Evolutionary conservation across 1,140 invertebrate species (phyloP).

Genomic region (Psilanteris sp.): DNA sequence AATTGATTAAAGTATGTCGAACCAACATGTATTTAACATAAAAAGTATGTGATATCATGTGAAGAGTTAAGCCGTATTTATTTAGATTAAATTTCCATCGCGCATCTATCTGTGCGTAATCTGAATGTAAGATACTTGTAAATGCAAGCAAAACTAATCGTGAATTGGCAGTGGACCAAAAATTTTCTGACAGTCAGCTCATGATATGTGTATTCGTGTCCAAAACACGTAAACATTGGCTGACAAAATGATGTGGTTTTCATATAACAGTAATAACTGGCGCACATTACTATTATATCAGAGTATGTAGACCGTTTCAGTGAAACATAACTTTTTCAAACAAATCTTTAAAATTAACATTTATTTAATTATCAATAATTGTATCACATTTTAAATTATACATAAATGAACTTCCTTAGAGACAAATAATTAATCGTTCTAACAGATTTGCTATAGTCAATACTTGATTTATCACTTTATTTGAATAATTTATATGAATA

Average conservation of each 20-base stretch:
- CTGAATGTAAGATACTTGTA: conserved; percentile 45
- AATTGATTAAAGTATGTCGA: conserved; percentile 25
- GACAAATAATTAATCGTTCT: too few relatives aligned
- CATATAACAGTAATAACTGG: conserved; percentile 16
- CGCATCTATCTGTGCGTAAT: conserved; percentile 47
- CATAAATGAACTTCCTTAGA: too few relatives aligned
- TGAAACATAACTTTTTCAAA: conserved; percentile 1
- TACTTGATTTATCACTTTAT: too few relatives aligned
- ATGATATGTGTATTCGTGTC: conserved; percentile 46
- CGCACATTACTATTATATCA: conserved; percentile 12
- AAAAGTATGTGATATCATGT: conserved; percentile 4
- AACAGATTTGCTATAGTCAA: too few relatives aligned
- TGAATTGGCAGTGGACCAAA: conserved; percentile 58
- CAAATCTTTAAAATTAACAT: too few relatives aligned
- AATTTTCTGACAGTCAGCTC: conserved; percentile 54
- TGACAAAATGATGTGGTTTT: conserved; percentile 50
- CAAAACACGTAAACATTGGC: conserved; percentile 58
- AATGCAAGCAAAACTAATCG: conserved; percentile 55
- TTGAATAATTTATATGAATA: too few relatives aligned
- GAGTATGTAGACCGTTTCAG: neutral
- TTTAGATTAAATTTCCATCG: conserved; percentile 45
- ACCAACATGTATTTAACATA: conserved; percentile 13
- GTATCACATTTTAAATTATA: too few relatives aligned
- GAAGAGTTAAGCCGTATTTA: conserved; percentile 39
- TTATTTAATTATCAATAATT: too few relatives aligned